Evolutionary conservation across 2,113 vertebrate species (phyloP).

Genomic region (rat (Rattus norvegicus)): DNA sequence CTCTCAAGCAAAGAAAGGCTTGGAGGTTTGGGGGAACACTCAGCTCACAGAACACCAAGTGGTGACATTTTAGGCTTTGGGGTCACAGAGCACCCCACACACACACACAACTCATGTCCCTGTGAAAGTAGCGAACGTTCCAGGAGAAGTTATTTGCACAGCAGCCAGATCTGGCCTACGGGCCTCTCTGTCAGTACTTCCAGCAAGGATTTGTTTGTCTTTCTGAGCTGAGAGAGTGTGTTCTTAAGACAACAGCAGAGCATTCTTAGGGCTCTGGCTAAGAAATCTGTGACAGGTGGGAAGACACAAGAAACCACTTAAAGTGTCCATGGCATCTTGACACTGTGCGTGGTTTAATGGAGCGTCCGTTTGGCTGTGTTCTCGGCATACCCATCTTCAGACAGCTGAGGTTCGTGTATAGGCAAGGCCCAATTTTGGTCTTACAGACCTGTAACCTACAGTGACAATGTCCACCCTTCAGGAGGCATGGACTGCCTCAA

Average conservation of each 20-base stretch:
- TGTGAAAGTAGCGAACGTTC: background rate
- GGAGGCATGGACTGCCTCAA: rapidly evolving
- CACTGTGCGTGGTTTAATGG: background rate
- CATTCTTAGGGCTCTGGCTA: background rate
- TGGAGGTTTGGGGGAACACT: too few relatives aligned
- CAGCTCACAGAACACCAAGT: background rate
- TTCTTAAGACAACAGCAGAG: rapidly evolving
- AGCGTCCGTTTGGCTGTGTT: background rate
- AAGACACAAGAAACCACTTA: background rate
- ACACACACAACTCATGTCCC: too few relatives aligned
- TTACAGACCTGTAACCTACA: too few relatives aligned
- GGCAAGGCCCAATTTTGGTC: background rate
- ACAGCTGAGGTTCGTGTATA: background rate
- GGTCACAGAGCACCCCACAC: background rate
- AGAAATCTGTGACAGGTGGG: rapidly evolving
- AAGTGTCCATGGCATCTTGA: rapidly evolving
- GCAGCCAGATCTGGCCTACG: background rate
- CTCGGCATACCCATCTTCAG: background rate
- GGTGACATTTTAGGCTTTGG: background rate
- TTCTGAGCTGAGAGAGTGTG: background rate
- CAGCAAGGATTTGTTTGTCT: background rate
- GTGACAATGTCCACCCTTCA: rapidly evolving
- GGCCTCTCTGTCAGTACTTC: background rate
- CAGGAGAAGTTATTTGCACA: background rate
- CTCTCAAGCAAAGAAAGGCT: too few relatives aligned